Base-by-base conservation (phyloP, 2,888 invertebrate species). In the Xestia c-nigrum region DNA sequence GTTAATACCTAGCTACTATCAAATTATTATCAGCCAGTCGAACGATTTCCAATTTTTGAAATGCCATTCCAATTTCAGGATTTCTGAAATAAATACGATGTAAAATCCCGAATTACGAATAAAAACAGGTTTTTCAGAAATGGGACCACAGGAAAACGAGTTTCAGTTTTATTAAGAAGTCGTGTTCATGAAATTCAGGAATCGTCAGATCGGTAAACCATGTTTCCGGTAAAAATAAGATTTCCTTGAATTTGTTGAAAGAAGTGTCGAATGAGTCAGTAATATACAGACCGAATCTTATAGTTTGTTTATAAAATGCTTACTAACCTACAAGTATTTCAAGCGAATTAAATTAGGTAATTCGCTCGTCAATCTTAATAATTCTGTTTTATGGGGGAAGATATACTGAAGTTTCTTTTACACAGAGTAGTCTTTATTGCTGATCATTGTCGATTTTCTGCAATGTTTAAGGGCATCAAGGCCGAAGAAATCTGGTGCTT, bases 191-290 rank as follows among this genome's bases (percentile, higher is more conserved):
- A 72, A 85, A 71, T 81, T 74, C 81, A 69, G 70, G 66, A 64
- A 70, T 85, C 67, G 7, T 61, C 68, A 31, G 40, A 71, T 73
- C 50, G 61, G 65, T 72, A 74, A 74, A 73, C 76, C 65, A 64
- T 12, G 68, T 65, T 83, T 74, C 68, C 78, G 73, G 78, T 78
- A 69, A 86, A 83, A 86, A 78, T 74, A 72, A 86, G 71, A 65
- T 74, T 82, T 83, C 83, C 68, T 77, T 78, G 86, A 83, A 83
- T 71, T 68, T 43, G 38, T 6, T 50, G 50, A 50, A 50, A 50
- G 7, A 50, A 50, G 50, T 50, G 64, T 80, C 40, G 47, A 76
- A 70, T 68, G 75, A 74, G 73, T 86, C 74, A 68, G 78, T 80
- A 68, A 40, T 67, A 43, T 6, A 57, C 50, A 46, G 67, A 47